phyloP scores from a whole-genome alignment of 2,113 vertebrate genomes.

The Acanthochromis polyacanthus region DNA sequence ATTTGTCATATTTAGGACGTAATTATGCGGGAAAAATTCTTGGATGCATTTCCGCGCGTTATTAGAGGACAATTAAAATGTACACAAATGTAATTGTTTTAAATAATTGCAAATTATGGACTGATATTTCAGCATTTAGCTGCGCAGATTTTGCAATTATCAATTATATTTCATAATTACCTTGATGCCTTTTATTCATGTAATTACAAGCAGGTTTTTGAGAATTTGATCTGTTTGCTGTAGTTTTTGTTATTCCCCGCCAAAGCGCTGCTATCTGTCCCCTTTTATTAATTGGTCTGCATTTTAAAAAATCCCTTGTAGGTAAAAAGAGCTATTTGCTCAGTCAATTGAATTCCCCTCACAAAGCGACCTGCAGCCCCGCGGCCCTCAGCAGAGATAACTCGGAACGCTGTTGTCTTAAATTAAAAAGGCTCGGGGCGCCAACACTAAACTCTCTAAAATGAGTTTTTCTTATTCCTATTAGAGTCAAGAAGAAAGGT shows the following conservation, averaged over 20 bases:
- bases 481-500: slow-evolving; percentile 78
- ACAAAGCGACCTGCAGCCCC: slow-evolving; percentile 67
- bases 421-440: slow-evolving; percentile 85
- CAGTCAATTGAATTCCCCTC: slow-evolving; percentile 81
- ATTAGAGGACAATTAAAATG: slow-evolving; percentile 60
- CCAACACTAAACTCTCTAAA: slow-evolving; percentile 73
- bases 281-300: slow-evolving; percentile 77
- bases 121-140: slow-evolving; percentile 36
- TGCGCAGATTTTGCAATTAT: slow-evolving; percentile 18
- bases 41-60: slow-evolving; percentile 50
- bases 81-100: slow-evolving; percentile 63
- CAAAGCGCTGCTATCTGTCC: slow-evolving; percentile 41
- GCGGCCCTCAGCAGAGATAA: slow-evolving; percentile 76
- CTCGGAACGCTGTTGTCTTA: slow-evolving; percentile 76
- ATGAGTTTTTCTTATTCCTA: slow-evolving; percentile 73
- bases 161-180: slow-evolving; percentile 41
- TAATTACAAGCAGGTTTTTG: slow-evolving; percentile 16
- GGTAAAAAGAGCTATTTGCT: slow-evolving; percentile 81
- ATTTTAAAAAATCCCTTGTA: slow-evolving; percentile 71
- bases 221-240: slow-evolving; percentile 31
- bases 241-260: slow-evolving; percentile 41
- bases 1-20: slow-evolving; percentile 61
- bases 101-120: slow-evolving; percentile 57
- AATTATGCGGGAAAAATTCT: slow-evolving; percentile 50
- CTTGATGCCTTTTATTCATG: slow-evolving; percentile 26